Evolutionary conservation across 2,888 invertebrate genomes (phyloP).

Genomic region (Ennomos erosarius): DNA sequence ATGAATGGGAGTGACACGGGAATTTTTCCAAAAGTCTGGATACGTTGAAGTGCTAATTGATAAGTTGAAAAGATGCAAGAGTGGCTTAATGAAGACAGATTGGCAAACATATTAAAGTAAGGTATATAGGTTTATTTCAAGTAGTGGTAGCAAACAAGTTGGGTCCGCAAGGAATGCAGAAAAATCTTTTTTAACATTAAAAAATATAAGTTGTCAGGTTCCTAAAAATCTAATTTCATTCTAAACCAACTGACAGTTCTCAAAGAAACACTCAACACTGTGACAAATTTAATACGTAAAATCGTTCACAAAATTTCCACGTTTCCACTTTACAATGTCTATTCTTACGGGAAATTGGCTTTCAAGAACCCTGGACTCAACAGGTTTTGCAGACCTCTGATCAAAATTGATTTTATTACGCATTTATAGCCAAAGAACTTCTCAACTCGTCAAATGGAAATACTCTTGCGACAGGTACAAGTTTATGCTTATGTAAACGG

Average conservation of each 20-base stretch:
- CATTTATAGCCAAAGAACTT: slow-evolving; percentile 18
- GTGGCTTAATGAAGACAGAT: too few species aligned
- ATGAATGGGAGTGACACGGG: too few species aligned
- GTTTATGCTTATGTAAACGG: too few species aligned
- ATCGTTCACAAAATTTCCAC: slow-evolving; percentile 29
- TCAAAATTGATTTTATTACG: slow-evolving; percentile 30
- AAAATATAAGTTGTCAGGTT: too few species aligned
- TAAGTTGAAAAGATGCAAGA: too few species aligned
- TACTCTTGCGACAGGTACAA: background rate
- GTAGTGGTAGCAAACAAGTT: too few species aligned
- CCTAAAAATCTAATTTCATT: background rate
- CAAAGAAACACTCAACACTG: slow-evolving; percentile 12
- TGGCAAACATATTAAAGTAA: too few species aligned
- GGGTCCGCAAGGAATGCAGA: too few species aligned
- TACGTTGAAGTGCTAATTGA: too few species aligned
- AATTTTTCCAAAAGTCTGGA: too few species aligned
- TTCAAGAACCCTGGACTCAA: slow-evolving; percentile 34
- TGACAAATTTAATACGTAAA: slow-evolving; percentile 28
- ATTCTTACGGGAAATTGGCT: slow-evolving; percentile 40
- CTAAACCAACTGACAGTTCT: background rate
- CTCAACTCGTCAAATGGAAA: slow-evolving; percentile 4
- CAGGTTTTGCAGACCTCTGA: slow-evolving; percentile 37
- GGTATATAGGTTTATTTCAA: too few species aligned
- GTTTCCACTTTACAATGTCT: slow-evolving; percentile 34
- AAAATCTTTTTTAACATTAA: too few species aligned